Evolutionary conservation across 2,113 vertebrate genomes (phyloP).

Genomic region (Euleptes europaea): DNA sequence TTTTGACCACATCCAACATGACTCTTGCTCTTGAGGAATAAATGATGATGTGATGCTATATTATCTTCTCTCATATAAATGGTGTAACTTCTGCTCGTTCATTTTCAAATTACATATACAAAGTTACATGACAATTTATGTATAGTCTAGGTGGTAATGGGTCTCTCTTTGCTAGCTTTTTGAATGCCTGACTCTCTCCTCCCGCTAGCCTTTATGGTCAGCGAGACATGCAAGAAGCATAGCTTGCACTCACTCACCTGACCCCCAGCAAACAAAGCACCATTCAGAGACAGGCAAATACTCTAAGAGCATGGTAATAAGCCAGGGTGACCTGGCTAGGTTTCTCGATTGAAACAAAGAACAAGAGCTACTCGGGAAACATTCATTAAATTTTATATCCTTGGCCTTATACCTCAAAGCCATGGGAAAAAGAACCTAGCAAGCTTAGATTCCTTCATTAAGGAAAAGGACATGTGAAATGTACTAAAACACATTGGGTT

Average conservation of each 20-base stretch:
- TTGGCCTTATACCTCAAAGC: constrained; percentile 25
- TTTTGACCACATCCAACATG: not conserved
- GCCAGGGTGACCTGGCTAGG: not conserved
- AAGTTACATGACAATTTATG: not conserved
- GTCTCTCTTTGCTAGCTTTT: not conserved
- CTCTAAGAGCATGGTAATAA: not conserved
- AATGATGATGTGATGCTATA: not conserved
- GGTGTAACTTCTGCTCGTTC: not conserved
- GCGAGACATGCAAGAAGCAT: constrained; percentile 18
- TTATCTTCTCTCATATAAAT: not conserved
- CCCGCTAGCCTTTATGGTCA: not conserved
- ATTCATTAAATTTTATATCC: constrained; percentile 20
- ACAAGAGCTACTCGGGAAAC: constrained; percentile 6
- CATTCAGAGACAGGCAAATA: not conserved
- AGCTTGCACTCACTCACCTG: not conserved
- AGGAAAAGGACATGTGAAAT: not conserved
- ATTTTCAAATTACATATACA: not conserved
- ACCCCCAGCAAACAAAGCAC: constrained; percentile 14
- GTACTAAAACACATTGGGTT: not conserved
- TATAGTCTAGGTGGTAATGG: not conserved
- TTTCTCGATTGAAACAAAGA: not conserved
- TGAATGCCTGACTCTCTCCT: not conserved
- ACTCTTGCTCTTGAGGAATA: not conserved
- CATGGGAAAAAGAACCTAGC: constrained; percentile 9
- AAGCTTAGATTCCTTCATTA: not conserved